Evolutionary conservation across 1,140 invertebrate genomes (phyloP).

Genomic region (Oryzaephilus surinamensis): DNA sequence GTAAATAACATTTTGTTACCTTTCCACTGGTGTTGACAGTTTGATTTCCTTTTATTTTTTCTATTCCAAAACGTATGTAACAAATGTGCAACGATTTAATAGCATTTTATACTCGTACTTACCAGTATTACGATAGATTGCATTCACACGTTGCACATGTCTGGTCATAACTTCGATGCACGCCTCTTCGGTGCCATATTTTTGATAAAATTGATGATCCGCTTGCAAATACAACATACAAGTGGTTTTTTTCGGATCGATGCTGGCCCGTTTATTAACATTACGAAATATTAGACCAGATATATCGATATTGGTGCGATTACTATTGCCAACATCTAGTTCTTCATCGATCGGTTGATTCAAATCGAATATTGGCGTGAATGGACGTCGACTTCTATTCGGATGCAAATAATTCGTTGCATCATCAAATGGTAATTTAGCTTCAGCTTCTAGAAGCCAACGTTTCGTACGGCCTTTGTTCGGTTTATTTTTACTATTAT

Average conservation of each 20-base stretch:
- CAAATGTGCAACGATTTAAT: too few species aligned
- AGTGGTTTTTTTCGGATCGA: slow-evolving; percentile 70
- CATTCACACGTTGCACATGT: slow-evolving; percentile 87
- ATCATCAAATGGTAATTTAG: slow-evolving; percentile 29
- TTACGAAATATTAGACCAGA: slow-evolving; percentile 42
- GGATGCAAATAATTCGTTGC: slow-evolving; percentile 13
- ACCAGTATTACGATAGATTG: slow-evolving; percentile 85
- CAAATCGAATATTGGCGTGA: slow-evolving; percentile 23
- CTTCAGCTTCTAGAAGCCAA: slow-evolving; percentile 38
- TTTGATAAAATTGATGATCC: slow-evolving; percentile 87
- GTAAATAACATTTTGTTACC: too few species aligned
- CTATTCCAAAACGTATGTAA: too few species aligned
- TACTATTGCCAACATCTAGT: slow-evolving; percentile 23
- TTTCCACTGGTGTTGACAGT: too few species aligned
- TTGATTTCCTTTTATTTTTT: too few species aligned
- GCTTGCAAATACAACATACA: slow-evolving; percentile 91
- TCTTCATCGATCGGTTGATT: slow-evolving; percentile 30
- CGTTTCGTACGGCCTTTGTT: slow-evolving; percentile 15
- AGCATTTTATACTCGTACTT: slow-evolving; percentile 12
- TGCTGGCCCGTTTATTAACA: slow-evolving; percentile 58
- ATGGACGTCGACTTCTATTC: slow-evolving; percentile 11
- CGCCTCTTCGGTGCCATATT: slow-evolving; percentile 85
- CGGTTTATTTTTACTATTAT: slow-evolving; percentile 4
- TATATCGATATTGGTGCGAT: slow-evolving; percentile 21
- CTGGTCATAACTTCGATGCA: slow-evolving; percentile 92